phyloP scores from a whole-genome alignment of 2,888 invertebrate genomes.

The Beris chalybata region DNA sequence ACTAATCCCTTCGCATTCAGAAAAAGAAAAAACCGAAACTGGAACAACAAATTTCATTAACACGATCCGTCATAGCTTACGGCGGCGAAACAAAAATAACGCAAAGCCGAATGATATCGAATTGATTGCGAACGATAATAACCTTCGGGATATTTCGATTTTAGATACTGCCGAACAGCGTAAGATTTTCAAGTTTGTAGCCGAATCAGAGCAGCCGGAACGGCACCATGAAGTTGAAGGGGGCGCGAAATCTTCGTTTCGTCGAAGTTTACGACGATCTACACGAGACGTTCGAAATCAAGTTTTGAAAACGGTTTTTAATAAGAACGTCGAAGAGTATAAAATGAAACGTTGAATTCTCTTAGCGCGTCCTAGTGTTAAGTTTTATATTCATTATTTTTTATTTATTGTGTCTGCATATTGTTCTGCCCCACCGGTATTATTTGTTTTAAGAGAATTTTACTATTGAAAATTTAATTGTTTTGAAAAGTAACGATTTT shows the following conservation, averaged over 20 bases:
- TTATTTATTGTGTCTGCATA: too few relatives aligned
- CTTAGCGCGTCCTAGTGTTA: not conserved
- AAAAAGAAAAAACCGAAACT: slow-evolving; percentile 15
- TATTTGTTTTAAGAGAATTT: too few relatives aligned
- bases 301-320: slow-evolving; percentile 50
- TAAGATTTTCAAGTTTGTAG: slow-evolving; percentile 37
- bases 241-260: slow-evolving; percentile 41
- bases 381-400: not conserved
- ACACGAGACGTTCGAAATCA: slow-evolving; percentile 53
- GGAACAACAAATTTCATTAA: slow-evolving; percentile 36
- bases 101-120: not conserved
- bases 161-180: slow-evolving; percentile 50
- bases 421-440: too few relatives aligned
- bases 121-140: slow-evolving; percentile 1
- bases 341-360: slow-evolving; percentile 45
- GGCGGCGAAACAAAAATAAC: slow-evolving; percentile 45
- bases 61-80: slow-evolving; percentile 51
- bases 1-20: slow-evolving; percentile 46
- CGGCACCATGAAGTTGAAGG: slow-evolving; percentile 34
- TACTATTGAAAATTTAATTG: too few relatives aligned
- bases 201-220: too few relatives aligned
- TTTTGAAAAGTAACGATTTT: too few relatives aligned
- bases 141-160: slow-evolving; percentile 48
- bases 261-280: slow-evolving; percentile 50
- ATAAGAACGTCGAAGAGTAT: slow-evolving; percentile 52